phyloP scores from a whole-genome alignment of 2,797 vertebrate genomes.

The Aplochiton taeniatus region DNA sequence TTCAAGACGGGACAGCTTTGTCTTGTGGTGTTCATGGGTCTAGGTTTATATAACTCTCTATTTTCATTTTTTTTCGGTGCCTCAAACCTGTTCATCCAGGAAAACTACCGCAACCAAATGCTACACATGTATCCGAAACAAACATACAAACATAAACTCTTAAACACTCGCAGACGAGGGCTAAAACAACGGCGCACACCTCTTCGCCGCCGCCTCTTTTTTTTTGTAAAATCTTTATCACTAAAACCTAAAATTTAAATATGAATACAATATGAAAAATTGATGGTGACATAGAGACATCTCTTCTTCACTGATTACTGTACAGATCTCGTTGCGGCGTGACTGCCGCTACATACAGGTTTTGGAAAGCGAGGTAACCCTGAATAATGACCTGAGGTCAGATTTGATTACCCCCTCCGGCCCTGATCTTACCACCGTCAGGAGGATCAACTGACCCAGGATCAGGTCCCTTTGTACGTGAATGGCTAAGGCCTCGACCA shows the following conservation, averaged over 20 bases:
- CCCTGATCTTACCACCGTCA: slow-evolving; percentile 25
- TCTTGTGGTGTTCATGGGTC: slow-evolving; percentile 54
- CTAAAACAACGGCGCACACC: slow-evolving; percentile 68
- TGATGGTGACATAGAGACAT: slow-evolving; percentile 60
- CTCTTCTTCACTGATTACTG: slow-evolving; percentile 58
- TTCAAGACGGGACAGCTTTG: slow-evolving; percentile 65
- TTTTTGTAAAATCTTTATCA: slow-evolving; percentile 42
- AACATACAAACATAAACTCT: slow-evolving; percentile 39
- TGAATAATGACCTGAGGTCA: slow-evolving; percentile 37
- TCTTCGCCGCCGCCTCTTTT: slow-evolving; percentile 36
- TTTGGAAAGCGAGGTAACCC: slow-evolving; percentile 41
- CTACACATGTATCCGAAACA: slow-evolving; percentile 37
- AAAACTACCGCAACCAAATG: slow-evolving; percentile 32
- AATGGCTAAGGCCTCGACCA: slow-evolving; percentile 78
- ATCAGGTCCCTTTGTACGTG: slow-evolving; percentile 52
- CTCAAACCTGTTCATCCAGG: slow-evolving; percentile 53
- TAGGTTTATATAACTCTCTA: slow-evolving; percentile 62
- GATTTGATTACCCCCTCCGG: not conserved
- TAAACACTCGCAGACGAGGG: slow-evolving; percentile 67
- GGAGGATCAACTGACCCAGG: slow-evolving; percentile 42
- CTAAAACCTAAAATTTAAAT: slow-evolving; percentile 69
- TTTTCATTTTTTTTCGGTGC: slow-evolving; percentile 66
- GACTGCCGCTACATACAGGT: slow-evolving; percentile 50
- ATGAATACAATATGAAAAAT: slow-evolving; percentile 57
- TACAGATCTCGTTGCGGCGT: slow-evolving; percentile 54